Percentiles rank a stretch among this genome's conserved stretches.
Evolutionary conservation across 2,888 invertebrate species (phyloP).

Genomic region (Serripes groenlandicus): DNA sequence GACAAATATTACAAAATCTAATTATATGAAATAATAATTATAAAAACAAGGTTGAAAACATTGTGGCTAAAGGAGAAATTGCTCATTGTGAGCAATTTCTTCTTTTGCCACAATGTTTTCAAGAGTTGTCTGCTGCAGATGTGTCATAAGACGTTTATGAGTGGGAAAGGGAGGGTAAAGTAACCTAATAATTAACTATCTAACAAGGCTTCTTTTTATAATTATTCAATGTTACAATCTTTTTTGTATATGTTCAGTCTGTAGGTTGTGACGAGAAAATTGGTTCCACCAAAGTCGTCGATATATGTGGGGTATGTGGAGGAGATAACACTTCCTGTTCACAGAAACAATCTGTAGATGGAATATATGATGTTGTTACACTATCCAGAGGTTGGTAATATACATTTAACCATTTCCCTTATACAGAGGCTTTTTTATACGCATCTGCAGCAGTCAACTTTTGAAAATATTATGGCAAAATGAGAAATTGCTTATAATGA

Average conservation of each 20-base stretch:
- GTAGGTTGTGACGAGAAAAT: constrained; percentile 68
- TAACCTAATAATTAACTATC: no score
- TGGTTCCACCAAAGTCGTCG: constrained; percentile 50
- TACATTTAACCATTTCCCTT: not conserved
- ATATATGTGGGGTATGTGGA: constrained; percentile 67
- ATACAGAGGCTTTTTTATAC: not conserved
- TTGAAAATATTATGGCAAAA: not conserved
- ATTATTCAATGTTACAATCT: not conserved
- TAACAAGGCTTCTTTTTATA: no score
- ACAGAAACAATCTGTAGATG: constrained; percentile 22
- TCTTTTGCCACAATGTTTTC: not conserved
- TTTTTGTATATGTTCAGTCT: constrained; percentile 25
- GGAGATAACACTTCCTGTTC: constrained; percentile 62
- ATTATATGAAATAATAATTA: no score
- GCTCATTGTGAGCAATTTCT: not conserved
- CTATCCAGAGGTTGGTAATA: constrained; percentile 42
- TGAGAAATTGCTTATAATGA: not conserved
- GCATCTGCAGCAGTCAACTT: not conserved
- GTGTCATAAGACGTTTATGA: not conserved
- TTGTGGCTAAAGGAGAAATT: not conserved
- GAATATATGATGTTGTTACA: constrained; percentile 24
- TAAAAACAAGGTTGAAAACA: not conserved
- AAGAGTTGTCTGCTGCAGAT: not conserved
- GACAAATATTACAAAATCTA: no score
- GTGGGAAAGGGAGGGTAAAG: not conserved